Conservation (phyloP, 2,888 invertebrate species). For the Synanthedon tipuliformis region DNA sequence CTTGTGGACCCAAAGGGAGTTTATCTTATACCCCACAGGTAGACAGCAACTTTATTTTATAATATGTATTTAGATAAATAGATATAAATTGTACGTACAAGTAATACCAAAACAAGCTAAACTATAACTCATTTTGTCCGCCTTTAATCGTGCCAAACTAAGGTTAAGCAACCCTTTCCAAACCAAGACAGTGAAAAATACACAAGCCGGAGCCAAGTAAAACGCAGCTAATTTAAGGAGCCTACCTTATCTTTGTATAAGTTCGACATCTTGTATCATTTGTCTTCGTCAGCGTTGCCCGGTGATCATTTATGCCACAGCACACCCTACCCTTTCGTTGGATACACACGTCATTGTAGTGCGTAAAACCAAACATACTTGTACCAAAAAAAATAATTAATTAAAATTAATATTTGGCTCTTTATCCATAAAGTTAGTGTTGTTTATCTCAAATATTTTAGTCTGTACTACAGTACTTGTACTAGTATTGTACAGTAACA, state of each 20-base stretch:
- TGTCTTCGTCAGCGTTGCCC: slow-evolving; percentile 69
- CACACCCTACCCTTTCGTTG: slow-evolving; percentile 66
- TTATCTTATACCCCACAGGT: no score
- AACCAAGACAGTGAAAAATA: slow-evolving; percentile 52
- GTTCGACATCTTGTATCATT: slow-evolving; percentile 67
- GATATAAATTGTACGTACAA: no score
- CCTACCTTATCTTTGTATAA: slow-evolving; percentile 67
- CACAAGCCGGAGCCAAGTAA: slow-evolving; percentile 43
- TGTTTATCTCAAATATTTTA: slow-evolving; percentile 8
- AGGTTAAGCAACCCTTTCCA: slow-evolving; percentile 24
- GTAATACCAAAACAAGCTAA: slow-evolving; percentile 2
- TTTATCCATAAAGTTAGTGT: background rate
- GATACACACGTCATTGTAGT: slow-evolving; percentile 20
- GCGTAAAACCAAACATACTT: background rate
- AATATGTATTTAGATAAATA: no score
- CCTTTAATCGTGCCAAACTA: background rate
- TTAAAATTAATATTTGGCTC: background rate
- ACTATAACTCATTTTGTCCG: slow-evolving; percentile 7
- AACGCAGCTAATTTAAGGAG: slow-evolving; percentile 66
- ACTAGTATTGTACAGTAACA: no score
- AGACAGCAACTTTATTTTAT: no score
- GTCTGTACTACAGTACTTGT: no score
- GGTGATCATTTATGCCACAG: slow-evolving; percentile 71
- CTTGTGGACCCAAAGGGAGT: no score
- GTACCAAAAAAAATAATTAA: no score